Evolutionary conservation across 64 coral and sea anemone genomes (phyloP).

Genomic region (Pocillopora damicornis): DNA sequence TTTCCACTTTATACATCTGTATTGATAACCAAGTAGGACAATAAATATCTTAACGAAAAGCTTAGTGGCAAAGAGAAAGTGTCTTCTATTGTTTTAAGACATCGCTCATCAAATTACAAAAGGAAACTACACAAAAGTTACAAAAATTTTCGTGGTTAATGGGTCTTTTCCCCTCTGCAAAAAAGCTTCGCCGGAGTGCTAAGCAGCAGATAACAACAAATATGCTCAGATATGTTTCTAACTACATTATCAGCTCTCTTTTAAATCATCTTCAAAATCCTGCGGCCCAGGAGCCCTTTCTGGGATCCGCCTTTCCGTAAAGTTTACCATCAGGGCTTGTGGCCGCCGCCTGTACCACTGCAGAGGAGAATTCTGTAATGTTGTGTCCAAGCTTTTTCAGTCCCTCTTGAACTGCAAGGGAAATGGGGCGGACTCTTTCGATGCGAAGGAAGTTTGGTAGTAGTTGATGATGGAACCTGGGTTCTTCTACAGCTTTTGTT

Average conservation of each 20-base stretch:
- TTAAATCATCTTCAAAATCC: conserved; percentile 24
- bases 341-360: conserved; percentile 74
- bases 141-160: too few relatives aligned
- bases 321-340: conserved; percentile 59
- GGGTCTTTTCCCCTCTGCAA: too few relatives aligned
- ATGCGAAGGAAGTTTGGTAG: conserved; percentile 65
- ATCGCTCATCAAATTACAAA: too few relatives aligned
- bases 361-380: conserved; percentile 1
- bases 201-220: too few relatives aligned
- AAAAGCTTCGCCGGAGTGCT: too few relatives aligned
- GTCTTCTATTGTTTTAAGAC: too few relatives aligned
- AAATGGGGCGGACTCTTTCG: conserved; percentile 39
- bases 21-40: too few relatives aligned
- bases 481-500: conserved; percentile 59
- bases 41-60: too few relatives aligned
- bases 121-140: too few relatives aligned
- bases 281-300: conserved; percentile 72
- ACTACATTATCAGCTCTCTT: background rate
- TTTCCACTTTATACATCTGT: too few relatives aligned
- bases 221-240: too few relatives aligned
- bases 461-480: conserved; percentile 78
- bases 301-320: conserved; percentile 72
- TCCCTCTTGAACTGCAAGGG: conserved; percentile 56
- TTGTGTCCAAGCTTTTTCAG: conserved; percentile 63
- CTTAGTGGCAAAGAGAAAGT: too few relatives aligned